phyloP scores from a whole-genome alignment of 2,113 vertebrate species.

The Campylomormyrus numenius region DNA sequence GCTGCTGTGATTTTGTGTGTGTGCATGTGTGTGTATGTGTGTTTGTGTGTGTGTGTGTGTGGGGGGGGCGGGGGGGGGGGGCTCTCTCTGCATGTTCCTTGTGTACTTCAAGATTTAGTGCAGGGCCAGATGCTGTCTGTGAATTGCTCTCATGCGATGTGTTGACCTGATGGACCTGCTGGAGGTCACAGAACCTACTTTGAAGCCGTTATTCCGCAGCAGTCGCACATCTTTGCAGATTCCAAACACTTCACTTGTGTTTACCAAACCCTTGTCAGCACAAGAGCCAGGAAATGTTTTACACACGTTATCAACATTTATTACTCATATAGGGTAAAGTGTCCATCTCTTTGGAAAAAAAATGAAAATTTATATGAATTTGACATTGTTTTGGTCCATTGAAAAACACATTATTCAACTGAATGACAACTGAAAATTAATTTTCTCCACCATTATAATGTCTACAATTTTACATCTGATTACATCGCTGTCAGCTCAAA shows the following conservation, averaged over 20 bases:
- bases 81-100: neutral
- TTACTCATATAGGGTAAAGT: neutral
- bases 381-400: neutral
- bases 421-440: neutral
- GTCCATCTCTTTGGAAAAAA: neutral
- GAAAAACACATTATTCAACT: neutral
- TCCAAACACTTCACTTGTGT: neutral
- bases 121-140: neutral
- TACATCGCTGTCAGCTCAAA: neutral
- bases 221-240: neutral
- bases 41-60: neutral
- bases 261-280: neutral
- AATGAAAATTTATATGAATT: neutral
- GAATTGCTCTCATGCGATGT: neutral
- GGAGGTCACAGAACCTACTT: neutral
- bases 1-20: neutral
- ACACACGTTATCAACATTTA: neutral
- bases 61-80: too few species aligned
- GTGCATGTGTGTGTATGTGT: neutral
- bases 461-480: neutral
- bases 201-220: neutral
- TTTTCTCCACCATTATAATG: neutral
- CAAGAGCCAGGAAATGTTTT: neutral
- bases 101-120: neutral
- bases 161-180: neutral